Conservation (phyloP, 1,140 invertebrate species). For the Aleiodes sp. region DNA sequence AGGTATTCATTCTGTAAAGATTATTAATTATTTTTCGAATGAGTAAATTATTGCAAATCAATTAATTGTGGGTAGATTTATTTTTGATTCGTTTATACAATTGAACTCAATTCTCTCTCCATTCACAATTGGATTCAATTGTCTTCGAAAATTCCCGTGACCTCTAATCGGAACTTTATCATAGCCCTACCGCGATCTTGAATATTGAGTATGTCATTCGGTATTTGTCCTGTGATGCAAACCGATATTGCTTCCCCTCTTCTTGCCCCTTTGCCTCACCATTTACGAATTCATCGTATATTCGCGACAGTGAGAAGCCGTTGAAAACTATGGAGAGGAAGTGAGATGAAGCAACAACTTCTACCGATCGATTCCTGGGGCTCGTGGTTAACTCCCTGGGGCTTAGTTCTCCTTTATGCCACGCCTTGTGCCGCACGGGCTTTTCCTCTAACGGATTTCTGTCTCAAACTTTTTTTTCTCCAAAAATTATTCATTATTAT, state of each 20-base stretch:
- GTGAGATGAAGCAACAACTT: slow-evolving; percentile 52
- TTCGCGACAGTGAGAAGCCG: neutral
- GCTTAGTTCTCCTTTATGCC: slow-evolving; percentile 51
- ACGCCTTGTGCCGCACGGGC: slow-evolving; percentile 46
- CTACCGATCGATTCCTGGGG: slow-evolving; percentile 57
- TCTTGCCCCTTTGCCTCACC: neutral
- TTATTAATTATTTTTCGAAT: no score
- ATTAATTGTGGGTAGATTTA: no score
- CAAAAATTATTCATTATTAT: slow-evolving; percentile 32
- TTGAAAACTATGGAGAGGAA: slow-evolving; percentile 35
- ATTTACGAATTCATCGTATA: slow-evolving; percentile 14
- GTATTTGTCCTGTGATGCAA: neutral
- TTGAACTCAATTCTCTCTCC: neutral
- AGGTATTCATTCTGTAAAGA: no score
- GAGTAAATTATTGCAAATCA: no score
- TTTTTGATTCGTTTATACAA: neutral
- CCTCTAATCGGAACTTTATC: slow-evolving; percentile 4
- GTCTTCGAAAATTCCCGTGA: neutral
- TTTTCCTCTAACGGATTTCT: no score
- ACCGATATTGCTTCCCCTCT: neutral
- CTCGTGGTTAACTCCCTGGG: slow-evolving; percentile 54
- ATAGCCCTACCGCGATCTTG: neutral
- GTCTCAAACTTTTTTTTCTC: neutral
- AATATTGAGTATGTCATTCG: slow-evolving; percentile 13
- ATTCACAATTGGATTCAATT: slow-evolving; percentile 1